Conservation (phyloP, 2,888 invertebrate genomes). For the Abrostola tripartita region DNA sequence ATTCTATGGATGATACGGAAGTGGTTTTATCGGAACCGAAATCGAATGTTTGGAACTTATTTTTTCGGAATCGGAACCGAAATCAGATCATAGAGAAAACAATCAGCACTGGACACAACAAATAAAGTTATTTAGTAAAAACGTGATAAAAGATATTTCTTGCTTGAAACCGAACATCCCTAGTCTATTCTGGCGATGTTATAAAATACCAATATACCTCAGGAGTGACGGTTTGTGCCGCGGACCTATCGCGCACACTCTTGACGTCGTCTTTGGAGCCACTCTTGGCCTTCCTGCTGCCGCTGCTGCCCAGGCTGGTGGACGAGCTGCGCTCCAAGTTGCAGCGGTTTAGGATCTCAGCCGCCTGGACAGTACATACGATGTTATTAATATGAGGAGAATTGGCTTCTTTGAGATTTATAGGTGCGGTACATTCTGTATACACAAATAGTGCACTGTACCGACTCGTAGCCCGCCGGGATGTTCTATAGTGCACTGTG, state of each 20-base stretch:
- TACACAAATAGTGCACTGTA: no score
- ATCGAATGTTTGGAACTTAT: no score
- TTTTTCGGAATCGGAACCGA: no score
- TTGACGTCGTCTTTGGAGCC: constrained; percentile 72
- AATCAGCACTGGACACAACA: no score
- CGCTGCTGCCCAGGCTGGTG: constrained; percentile 81
- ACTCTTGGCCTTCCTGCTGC: constrained; percentile 76
- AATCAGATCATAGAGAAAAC: no score
- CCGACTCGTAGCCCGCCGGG: no score
- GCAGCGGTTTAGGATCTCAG: constrained; percentile 90
- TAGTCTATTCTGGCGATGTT: no score
- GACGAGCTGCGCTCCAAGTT: constrained; percentile 87
- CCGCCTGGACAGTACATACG: constrained; percentile 82
- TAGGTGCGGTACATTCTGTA: not conserved
- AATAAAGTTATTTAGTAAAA: no score
- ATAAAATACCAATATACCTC: constrained; percentile 74
- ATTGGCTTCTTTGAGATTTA: not conserved
- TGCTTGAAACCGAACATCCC: no score
- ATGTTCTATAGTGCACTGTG: not conserved
- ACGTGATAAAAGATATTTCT: no score
- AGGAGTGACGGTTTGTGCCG: constrained; percentile 79
- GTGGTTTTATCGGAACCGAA: no score
- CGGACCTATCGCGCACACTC: constrained; percentile 64
- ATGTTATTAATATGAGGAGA: not conserved
- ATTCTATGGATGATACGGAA: no score